Conservation (phyloP, 2,888 invertebrate genomes). For the Hypercompe scribonia region DNA sequence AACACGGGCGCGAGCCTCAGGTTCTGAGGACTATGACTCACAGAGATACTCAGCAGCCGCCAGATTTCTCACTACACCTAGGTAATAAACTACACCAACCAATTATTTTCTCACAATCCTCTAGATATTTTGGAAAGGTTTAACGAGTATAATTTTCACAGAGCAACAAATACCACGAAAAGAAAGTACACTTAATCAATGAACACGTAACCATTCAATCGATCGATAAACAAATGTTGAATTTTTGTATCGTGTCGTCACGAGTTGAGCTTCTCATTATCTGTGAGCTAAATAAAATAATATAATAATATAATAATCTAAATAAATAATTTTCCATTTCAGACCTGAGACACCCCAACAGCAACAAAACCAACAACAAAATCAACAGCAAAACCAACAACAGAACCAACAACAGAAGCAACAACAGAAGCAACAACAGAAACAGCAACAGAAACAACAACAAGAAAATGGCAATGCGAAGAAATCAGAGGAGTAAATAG, state of each 20-base stretch:
- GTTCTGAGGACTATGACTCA: constrained; percentile 66
- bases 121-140: background rate
- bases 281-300: background rate
- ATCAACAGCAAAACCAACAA: no score
- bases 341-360: constrained; percentile 32
- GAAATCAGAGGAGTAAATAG: constrained; percentile 41
- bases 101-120: no score
- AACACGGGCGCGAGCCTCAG: constrained; percentile 59
- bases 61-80: constrained; percentile 58
- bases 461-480: constrained; percentile 31
- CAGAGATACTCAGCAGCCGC: constrained; percentile 61
- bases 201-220: background rate
- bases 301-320: no score
- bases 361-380: no score
- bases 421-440: no score
- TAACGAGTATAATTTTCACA: background rate
- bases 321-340: constrained; percentile 16
- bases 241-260: background rate
- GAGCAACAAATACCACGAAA: no score
- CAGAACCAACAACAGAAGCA: no score
- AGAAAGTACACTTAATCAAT: no score
- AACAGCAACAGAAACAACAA: background rate
- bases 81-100: constrained; percentile 36
- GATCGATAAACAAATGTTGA: background rate
- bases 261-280: background rate